Evolutionary conservation across 2,113 vertebrate species (phyloP).

Genomic region (Seriola rivoliana): DNA sequence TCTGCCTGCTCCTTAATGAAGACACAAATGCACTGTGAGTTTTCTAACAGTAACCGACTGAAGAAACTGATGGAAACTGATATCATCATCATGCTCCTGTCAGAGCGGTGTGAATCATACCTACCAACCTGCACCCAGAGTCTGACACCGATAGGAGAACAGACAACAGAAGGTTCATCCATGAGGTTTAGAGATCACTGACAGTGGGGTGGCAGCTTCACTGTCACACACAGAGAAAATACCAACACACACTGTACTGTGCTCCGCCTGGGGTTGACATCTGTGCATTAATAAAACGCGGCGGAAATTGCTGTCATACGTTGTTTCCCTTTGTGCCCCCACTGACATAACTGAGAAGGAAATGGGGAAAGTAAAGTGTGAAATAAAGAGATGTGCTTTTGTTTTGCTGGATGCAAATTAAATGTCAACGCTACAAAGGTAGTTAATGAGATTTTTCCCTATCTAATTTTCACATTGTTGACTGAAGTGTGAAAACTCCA

Average conservation of each 20-base stretch:
- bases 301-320: conserved; percentile 57
- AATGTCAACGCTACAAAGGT: conserved; percentile 61
- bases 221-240: background rate
- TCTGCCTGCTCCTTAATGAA: background rate
- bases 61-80: background rate
- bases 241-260: background rate
- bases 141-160: background rate
- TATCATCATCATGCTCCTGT: background rate
- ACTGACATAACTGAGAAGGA: conserved; percentile 31
- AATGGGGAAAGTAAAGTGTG: conserved; percentile 61
- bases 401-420: conserved; percentile 61
- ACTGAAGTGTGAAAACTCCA: conserved; percentile 55
- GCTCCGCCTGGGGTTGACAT: background rate
- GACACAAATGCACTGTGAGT: background rate
- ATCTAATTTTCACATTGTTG: conserved; percentile 65
- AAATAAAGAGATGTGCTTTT: conserved; percentile 53
- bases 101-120: background rate
- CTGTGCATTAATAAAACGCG: conserved; percentile 32
- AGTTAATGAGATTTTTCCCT: conserved; percentile 65
- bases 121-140: background rate
- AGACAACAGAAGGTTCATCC: background rate
- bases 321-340: conserved; percentile 35
- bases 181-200: conserved; percentile 6
- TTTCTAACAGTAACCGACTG: background rate
- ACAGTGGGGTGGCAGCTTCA: conserved; percentile 2